phyloP scores from a whole-genome alignment of 1,140 invertebrate species.

The Pachyrhynchus sulphureomaculatus region DNA sequence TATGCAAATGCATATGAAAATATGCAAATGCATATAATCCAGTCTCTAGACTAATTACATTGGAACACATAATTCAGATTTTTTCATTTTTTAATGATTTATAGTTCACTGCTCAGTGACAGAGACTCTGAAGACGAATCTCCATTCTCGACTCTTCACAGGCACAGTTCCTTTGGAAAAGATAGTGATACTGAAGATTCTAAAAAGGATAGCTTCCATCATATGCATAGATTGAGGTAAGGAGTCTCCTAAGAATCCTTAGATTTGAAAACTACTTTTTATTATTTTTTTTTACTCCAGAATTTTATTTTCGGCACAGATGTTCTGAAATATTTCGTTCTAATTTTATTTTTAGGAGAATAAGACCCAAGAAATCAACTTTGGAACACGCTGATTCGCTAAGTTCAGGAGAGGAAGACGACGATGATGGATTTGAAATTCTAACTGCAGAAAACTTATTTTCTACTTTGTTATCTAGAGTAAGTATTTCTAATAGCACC shows the following conservation, averaged over 20 bases:
- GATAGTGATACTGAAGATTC: slow-evolving; percentile 56
- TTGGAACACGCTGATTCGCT: slow-evolving; percentile 77
- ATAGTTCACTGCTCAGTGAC: slow-evolving; percentile 65
- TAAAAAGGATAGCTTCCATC: slow-evolving; percentile 61
- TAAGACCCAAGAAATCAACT: slow-evolving; percentile 65
- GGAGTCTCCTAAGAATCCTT: not conserved
- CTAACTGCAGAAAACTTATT: slow-evolving; percentile 88
- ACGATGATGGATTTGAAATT: slow-evolving; percentile 87
- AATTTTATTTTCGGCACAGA: not conserved
- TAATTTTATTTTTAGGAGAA: slow-evolving; percentile 59
- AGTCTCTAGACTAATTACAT: too few species aligned
- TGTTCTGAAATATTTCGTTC: not conserved
- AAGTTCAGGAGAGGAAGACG: slow-evolving; percentile 84
- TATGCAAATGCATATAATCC: too few species aligned
- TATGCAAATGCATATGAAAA: too few species aligned
- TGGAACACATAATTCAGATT: too few species aligned
- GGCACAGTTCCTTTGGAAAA: slow-evolving; percentile 53
- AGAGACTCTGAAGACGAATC: slow-evolving; percentile 73
- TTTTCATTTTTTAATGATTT: too few species aligned
- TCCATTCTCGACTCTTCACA: slow-evolving; percentile 47
- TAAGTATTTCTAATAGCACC: slow-evolving; percentile 46
- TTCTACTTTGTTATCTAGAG: slow-evolving; percentile 80
- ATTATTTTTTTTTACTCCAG: too few species aligned
- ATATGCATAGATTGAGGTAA: slow-evolving; percentile 72
- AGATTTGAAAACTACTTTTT: not conserved